Base-by-base conservation (phyloP, 2,888 invertebrate genomes). In the Lasioglossum lativentre region DNA sequence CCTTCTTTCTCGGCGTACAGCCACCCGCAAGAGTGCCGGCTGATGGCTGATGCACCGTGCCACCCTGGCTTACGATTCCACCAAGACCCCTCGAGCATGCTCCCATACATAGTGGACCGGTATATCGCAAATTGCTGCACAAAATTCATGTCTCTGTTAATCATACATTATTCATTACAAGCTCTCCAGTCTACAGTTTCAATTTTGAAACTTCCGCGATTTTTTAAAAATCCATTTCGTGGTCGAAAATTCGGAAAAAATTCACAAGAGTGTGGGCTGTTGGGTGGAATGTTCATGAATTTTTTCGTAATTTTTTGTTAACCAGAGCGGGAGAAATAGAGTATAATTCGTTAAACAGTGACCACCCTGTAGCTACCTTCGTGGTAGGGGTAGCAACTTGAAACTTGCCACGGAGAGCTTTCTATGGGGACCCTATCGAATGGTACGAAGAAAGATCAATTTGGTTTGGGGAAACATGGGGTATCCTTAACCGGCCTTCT, bases 1-100 rank as follows among this genome's bases (percentile, higher is more conserved):
- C 94, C 94, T 94, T 94, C 93, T 52, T 92, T 93, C 92, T 81
- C 89, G 89, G 85, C 90, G 93, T 94, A 94, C 94, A 94, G 93
- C 93, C 94, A 90, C 90, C 85, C 92, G 89, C 94, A 94, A 94
- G 93, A 94, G 92, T 94, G 79, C 45, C 83, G 34, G 19, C 52
- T 52, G 52, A 52, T 52, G n/a, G 52, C 52, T 63, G 83, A 83
- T 84, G 70, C 77, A 66, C 74, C 77, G 68, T 80, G 75, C 88
- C 83, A 89, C 89, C 87, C 83, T 78, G 86, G 75, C 34, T 88
- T 78, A 47, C 45, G 78, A 75, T 80, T 72, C 38, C 78, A 30
- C 76, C 45, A 38, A 56, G 45, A 66, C 16, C 70, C 27, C 38
- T 59, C 14, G 19, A 72, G 16, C 34, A 19, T 68, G 52, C 23